phyloP scores from a whole-genome alignment of 2,888 invertebrate species.

The Dasysyrphus albostriatus region DNA sequence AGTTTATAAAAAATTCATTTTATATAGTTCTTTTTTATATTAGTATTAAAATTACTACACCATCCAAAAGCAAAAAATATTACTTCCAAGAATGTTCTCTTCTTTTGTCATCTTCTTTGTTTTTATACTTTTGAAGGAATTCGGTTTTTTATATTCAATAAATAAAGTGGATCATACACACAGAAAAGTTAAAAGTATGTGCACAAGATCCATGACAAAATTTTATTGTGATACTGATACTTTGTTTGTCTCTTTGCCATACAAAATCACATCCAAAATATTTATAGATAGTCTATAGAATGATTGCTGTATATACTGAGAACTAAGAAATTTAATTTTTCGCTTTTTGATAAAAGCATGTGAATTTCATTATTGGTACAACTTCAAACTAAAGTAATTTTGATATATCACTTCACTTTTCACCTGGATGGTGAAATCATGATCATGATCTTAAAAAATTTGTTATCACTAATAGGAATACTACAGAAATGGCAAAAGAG shows the following conservation, averaged over 20 bases:
- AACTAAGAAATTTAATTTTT: no score
- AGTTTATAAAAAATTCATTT: neutral
- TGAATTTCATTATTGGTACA: neutral
- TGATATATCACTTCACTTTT: neutral
- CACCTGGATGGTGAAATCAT: neutral
- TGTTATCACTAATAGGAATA: neutral
- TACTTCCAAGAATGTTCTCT: neutral
- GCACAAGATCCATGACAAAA: neutral
- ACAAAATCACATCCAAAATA: neutral
- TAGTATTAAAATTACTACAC: neutral
- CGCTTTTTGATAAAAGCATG: neutral
- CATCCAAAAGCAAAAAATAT: neutral
- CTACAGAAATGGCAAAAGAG: slow-evolving; percentile 18
- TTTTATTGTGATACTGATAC: neutral
- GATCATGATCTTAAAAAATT: neutral
- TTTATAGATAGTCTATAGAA: neutral
- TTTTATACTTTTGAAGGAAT: no score
- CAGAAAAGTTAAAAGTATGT: neutral
- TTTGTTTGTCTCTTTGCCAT: neutral
- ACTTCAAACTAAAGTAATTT: no score
- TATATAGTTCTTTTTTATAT: neutral
- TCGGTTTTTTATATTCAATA: neutral
- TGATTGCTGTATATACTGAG: neutral
- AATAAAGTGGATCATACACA: neutral
- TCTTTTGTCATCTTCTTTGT: neutral